A percentile compares a stretch with the other conserved stretches of the same genome.
Conservation (phyloP, 2,888 invertebrate species). For the Epinotia demarniana region DNA sequence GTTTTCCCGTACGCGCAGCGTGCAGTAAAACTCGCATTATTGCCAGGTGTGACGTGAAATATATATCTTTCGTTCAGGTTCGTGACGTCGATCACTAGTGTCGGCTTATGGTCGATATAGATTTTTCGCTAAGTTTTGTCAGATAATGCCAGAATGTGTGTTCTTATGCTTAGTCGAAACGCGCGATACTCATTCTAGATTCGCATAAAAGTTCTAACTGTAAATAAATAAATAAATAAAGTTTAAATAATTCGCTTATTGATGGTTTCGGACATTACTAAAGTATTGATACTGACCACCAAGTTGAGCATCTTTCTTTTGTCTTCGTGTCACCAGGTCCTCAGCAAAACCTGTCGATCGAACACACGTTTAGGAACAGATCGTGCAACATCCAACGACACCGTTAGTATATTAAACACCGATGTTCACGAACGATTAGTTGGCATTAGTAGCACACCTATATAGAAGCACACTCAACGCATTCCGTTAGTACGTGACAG, state of each 20-base stretch:
- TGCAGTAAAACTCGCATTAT: too few relatives aligned
- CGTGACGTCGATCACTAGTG: not conserved
- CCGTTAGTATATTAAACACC: slow-evolving; percentile 68
- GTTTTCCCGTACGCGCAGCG: too few relatives aligned
- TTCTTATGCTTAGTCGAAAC: not conserved
- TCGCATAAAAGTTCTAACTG: too few relatives aligned
- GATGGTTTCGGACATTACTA: not conserved
- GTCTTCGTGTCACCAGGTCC: slow-evolving; percentile 81
- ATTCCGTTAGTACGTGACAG: slow-evolving; percentile 70
- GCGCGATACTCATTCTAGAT: not conserved
- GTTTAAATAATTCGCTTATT: too few relatives aligned
- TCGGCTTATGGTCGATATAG: not conserved
- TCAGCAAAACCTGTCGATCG: slow-evolving; percentile 79
- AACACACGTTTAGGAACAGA: slow-evolving; percentile 33
- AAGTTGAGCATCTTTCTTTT: slow-evolving; percentile 82
- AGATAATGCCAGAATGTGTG: not conserved
- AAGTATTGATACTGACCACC: slow-evolving; percentile 70
- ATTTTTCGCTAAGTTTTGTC: not conserved
- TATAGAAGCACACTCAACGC: slow-evolving; percentile 75
- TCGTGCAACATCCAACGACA: slow-evolving; percentile 46
- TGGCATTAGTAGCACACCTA: slow-evolving; percentile 79
- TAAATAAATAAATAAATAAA: too few relatives aligned
- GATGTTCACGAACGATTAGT: slow-evolving; percentile 57
- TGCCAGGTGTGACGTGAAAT: too few relatives aligned
- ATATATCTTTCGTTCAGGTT: not conserved